A percentile compares a stretch with the other conserved stretches of the same genome.
These are phyloP conservation scores for Pyralis farinalis DNA, from an alignment of 2,888 invertebrate genomes.

Conservation along the genomic window DNA sequence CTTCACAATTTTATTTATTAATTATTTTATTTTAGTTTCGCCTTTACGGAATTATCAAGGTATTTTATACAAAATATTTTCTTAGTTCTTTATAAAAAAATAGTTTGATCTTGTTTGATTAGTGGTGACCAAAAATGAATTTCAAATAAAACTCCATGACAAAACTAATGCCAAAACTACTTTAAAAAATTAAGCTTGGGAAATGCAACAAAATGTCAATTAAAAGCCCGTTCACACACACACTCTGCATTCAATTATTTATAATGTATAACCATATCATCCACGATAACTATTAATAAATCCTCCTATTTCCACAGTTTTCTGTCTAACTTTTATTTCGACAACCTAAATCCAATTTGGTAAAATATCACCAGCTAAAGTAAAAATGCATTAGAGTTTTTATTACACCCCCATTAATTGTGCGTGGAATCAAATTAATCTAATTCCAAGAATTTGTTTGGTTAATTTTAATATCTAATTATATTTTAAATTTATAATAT, in stretches of 20 bases:
- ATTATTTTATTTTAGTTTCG: no score
- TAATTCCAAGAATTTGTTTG: no score
- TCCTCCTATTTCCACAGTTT: constrained; percentile 10
- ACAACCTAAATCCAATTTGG: constrained; percentile 16
- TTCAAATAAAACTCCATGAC: not conserved
- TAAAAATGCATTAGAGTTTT: not conserved
- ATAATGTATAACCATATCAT: constrained; percentile 18
- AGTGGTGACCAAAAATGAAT: no score
- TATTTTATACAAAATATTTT: no score
- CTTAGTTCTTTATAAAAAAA: no score
- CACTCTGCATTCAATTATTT: constrained; percentile 18
- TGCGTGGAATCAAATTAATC: no score
- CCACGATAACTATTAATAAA: constrained; percentile 21
- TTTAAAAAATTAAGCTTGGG: constrained; percentile 4
- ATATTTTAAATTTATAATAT: no score
- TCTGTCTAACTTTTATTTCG: constrained; percentile 11
- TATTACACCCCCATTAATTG: not conserved
- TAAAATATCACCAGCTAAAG: constrained; percentile 12
- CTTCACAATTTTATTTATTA: no score
- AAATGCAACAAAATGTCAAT: constrained; percentile 12
- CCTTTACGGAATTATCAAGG: no score
- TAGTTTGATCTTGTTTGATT: no score
- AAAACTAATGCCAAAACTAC: constrained; percentile 14
- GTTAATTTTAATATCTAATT: no score
- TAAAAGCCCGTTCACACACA: constrained; percentile 21